Evolutionary conservation across 2,888 invertebrate species (phyloP), one percentile per base, ranked within the genome.

Genomic region (Drosophila parthenogenetica): DNA sequence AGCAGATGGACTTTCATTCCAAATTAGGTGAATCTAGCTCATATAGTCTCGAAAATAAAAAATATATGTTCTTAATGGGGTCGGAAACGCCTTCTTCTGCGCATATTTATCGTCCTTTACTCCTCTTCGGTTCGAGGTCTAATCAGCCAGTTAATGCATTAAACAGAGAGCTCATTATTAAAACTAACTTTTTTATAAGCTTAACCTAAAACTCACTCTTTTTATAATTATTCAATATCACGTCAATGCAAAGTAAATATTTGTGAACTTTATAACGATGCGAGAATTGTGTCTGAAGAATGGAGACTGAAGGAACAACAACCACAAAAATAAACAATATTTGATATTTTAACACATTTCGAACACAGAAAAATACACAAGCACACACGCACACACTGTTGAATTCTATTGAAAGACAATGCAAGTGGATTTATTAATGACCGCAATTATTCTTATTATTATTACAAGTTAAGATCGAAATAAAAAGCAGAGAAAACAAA

Each of bases 381-480:
- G 32, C 49, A 50, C 55, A 57, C 62, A 29, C 46, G 22, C 51
- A 60, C 46, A 49, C 49, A 62, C 54, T 69, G 55, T 29, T 66
- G 57, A 69, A 61, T 63, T 68, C 55, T 54, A 49, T 19, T 50
- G 43, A 60, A 73, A 83, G 80, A 83, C 86, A 83, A 83, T 78
- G 83, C 83, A 78, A 83, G 83, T 80, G 83, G 86, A 71, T 83
- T 83, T 83, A 83, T 83, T 83, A 83, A 83, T 83, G 83, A 86
- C 86, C 83, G 86, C 80, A 86, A 83, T 83, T 83, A 86, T 83
- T 83, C 86, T 83, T 83, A 86, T 83, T 86, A 83, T 83, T 83
- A 83, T 85, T 80, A 82, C 83, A 77, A 82, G 69, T 73, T 77
- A 51, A 60, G 48, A 76, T 75, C 32, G 17, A 68, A 35, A 67